Evolutionary conservation across 2,888 invertebrate genomes (phyloP).

Genomic region (Stramonita haemastoma): DNA sequence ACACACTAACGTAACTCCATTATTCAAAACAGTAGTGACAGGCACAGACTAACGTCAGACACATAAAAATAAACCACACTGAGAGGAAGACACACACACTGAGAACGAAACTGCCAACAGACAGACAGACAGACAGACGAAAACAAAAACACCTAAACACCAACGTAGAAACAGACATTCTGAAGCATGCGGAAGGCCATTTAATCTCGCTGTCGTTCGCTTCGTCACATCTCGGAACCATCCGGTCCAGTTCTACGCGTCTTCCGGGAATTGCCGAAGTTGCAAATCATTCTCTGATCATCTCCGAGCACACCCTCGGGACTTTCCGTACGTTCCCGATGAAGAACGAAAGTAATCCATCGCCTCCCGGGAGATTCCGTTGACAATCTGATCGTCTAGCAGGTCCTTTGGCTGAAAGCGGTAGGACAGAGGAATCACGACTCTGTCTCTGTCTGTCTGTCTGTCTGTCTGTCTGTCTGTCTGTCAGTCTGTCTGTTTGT

Average conservation of each 20-base stretch:
- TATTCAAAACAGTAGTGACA: neutral
- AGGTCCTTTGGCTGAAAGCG: neutral
- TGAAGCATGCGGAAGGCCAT: neutral
- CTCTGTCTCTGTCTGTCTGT: neutral
- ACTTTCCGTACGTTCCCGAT: neutral
- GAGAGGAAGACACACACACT: neutral
- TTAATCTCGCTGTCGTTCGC: neutral
- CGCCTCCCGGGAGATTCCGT: neutral
- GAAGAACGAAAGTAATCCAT: neutral
- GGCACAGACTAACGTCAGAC: no score
- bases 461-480: neutral
- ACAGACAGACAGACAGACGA: neutral
- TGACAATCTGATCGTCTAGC: neutral
- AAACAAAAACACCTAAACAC: neutral
- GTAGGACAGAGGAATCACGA: no score
- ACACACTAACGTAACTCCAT: neutral
- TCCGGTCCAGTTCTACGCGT: neutral
- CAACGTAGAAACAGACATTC: neutral
- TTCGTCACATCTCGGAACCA: neutral
- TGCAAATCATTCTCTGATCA: slow-evolving; percentile 20
- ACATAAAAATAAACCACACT: no score
- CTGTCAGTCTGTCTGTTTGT: neutral
- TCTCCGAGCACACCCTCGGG: slow-evolving; percentile 16
- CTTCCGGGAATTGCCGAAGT: neutral
- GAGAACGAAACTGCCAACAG: neutral